These are phyloP conservation scores for Taeniopygia guttata DNA, from an alignment of 2,797 vertebrate species.

Conservation along the genomic window DNA sequence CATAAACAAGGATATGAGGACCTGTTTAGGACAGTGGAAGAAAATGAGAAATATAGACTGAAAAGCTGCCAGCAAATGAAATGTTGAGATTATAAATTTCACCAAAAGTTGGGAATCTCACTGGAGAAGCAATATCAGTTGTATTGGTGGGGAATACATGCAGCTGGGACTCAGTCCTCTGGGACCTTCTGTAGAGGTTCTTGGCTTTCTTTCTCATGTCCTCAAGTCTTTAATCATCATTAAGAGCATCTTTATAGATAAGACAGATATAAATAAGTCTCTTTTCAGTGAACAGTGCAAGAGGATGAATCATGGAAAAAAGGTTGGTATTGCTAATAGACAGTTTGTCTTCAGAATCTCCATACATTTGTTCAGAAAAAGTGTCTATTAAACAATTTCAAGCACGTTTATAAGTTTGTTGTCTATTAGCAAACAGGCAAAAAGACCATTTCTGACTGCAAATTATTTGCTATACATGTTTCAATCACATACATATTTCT, in stretches of 20 bases:
- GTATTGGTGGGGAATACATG: not conserved
- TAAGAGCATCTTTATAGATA: not conserved
- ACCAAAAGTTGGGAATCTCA: not conserved
- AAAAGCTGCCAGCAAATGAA: not conserved
- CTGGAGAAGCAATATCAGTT: not conserved
- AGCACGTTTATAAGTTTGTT: not conserved
- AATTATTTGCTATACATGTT: not conserved
- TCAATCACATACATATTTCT: not conserved
- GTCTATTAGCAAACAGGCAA: not conserved
- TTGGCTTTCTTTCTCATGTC: not conserved
- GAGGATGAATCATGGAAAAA: not conserved
- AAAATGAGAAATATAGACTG: not conserved
- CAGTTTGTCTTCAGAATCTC: not conserved
- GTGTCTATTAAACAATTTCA: not conserved
- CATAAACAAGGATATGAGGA: not conserved
- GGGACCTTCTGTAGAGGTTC: not conserved
- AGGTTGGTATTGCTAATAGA: not conserved
- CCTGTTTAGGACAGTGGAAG: not conserved
- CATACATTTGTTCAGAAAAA: not conserved
- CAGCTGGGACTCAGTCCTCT: not conserved
- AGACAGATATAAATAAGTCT: not conserved
- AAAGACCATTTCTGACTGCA: not conserved
- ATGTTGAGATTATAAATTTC: not conserved
- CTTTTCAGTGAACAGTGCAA: not conserved
- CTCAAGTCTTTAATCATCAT: not conserved